Conservation (phyloP, 1,140 invertebrate genomes). For the Heliconius melpomene region DNA sequence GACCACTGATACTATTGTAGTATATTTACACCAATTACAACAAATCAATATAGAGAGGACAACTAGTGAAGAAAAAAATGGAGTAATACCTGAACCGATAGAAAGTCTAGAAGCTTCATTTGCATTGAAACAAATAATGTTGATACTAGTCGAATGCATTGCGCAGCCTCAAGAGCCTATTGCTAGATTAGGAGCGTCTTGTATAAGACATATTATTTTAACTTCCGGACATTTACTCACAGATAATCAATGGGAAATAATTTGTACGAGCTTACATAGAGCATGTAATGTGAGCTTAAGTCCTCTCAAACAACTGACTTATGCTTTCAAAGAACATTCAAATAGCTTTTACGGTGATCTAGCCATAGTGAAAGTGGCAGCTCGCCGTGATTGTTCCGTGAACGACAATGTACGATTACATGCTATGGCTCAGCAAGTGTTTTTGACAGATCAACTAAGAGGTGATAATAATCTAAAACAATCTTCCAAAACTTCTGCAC, state of each 20-base stretch:
- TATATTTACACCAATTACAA: constrained; percentile 84
- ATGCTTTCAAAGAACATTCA: constrained; percentile 93
- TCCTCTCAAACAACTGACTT: constrained; percentile 91
- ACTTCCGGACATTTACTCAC: constrained; percentile 91
- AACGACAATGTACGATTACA: constrained; percentile 91
- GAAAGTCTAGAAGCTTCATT: constrained; percentile 85
- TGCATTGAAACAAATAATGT: constrained; percentile 91
- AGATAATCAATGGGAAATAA: constrained; percentile 91
- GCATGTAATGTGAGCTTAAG: constrained; percentile 92
- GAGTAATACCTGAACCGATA: constrained; percentile 68
- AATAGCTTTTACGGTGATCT: constrained; percentile 96
- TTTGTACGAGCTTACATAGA: constrained; percentile 88
- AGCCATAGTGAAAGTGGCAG: constrained; percentile 96
- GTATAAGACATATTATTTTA: constrained; percentile 93
- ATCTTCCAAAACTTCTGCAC: constrained; percentile 64
- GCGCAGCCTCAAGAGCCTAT: constrained; percentile 93
- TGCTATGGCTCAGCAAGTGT: constrained; percentile 92
- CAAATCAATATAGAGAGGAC: constrained; percentile 68
- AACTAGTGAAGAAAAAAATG: constrained; percentile 62
- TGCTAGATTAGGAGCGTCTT: constrained; percentile 94
- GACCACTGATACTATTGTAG: constrained; percentile 94
- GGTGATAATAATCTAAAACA: constrained; percentile 60
- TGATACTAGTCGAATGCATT: constrained; percentile 95
- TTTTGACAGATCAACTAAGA: constrained; percentile 82
- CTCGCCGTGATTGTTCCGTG: constrained; percentile 90